Conservation (phyloP, 2,797 vertebrate genomes). For the Pelochelys cantorii region DNA sequence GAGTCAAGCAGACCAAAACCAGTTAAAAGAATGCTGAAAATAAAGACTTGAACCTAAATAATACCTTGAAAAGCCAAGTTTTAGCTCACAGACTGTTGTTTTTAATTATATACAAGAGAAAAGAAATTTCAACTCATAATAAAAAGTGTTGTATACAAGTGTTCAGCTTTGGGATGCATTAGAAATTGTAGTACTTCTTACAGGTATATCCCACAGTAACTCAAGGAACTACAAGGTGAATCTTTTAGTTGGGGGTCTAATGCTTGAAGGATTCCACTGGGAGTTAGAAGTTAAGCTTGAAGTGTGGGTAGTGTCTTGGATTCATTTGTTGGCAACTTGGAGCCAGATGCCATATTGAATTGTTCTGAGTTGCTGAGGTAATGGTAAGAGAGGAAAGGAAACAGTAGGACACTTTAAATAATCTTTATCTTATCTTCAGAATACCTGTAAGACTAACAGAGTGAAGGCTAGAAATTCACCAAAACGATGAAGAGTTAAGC, state of each 20-base stretch:
- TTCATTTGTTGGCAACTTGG: constrained; percentile 2
- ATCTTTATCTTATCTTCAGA: constrained; percentile 30
- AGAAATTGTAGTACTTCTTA: not conserved
- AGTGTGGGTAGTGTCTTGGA: constrained; percentile 7
- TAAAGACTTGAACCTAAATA: not conserved
- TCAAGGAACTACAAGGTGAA: not conserved
- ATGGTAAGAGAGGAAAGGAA: constrained; percentile 6
- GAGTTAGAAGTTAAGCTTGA: not conserved
- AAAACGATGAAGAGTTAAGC: constrained; percentile 11
- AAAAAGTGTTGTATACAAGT: not conserved
- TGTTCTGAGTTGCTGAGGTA: constrained; percentile 21
- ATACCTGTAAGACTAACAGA: constrained; percentile 9
- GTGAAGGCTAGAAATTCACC: not conserved
- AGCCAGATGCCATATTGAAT: constrained; percentile 10
- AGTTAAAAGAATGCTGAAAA: not conserved
- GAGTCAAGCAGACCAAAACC: not conserved
- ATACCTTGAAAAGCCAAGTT: constrained; percentile 8
- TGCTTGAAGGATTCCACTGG: not conserved
- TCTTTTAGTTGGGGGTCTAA: not conserved
- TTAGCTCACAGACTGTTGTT: not conserved
- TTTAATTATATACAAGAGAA: not conserved
- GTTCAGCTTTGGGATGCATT: not conserved
- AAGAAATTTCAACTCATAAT: not conserved
- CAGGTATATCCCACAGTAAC: not conserved
- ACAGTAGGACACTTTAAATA: not conserved